Evolutionary conservation across 2,888 invertebrate species (phyloP), one percentile per base, ranked within the genome.

Genomic region (Mythimna loreyi): DNA sequence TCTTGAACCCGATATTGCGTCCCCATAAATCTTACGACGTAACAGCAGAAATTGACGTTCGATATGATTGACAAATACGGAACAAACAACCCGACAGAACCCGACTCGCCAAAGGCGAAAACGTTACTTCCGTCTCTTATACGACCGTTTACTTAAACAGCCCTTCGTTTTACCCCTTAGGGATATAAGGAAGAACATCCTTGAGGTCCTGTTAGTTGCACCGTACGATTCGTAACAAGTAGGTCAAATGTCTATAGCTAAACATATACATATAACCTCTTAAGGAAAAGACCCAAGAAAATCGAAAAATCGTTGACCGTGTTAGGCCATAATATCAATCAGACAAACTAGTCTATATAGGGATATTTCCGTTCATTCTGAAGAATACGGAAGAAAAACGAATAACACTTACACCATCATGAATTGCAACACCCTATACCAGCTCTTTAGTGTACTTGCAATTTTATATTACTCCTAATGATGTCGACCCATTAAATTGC

Each of bases 11-110:
- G 19, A 43, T 43, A 64, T 63, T 30, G 47, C 21, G 30, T 47
- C 11, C 9, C 23, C 16, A 52, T 36, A 52, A 47, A 52, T 66
- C 25, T 67, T 47, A 30, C 40, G 30, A 43, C 40, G 43, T 16
- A 53, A 23, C 11, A 43, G 9, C 4, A 49, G 16, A 72, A 19
- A 61, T 49, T 70, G 30, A 59, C 16, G 56, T 64, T 59, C 47
- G 47, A 60, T 40, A 59, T 60, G 52, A 67, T 61, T 61, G 64
- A 61, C 36, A 33, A 61, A 53, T n/a, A 64, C 53, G 25, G 13
- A 64, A 75, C 57, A 65, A 80, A 68, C 80, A 66, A 9, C 13
- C 28, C n/a, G n/a, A n/a, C n/a, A n/a, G n/a, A n/a, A n/a, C n/a
- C n/a, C 40, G 9, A 52, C 16, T 16, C 47, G 33, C 28, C 21